A percentile compares a stretch with the other conserved stretches of the same genome.
phyloP scores from a whole-genome alignment of 2,113 vertebrate species.

The Hippocampus barbouri region DNA sequence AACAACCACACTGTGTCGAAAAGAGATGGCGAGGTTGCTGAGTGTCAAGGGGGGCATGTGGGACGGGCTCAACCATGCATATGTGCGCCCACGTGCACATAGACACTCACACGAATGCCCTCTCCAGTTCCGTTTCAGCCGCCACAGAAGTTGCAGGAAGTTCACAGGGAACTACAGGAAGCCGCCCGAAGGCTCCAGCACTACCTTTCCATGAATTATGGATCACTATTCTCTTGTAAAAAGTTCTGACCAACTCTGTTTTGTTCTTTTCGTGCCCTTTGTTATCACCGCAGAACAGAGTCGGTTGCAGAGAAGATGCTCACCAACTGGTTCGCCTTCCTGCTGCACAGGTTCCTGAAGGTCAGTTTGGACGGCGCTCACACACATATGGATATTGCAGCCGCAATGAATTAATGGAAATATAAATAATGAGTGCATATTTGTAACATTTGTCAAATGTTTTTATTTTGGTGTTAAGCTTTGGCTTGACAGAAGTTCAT shows the following conservation, averaged over 20 bases:
- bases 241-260: constrained; percentile 7
- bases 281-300: constrained; percentile 46
- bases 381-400: not conserved
- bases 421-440: not conserved
- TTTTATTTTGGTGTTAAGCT: no score
- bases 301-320: constrained; percentile 71
- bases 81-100: constrained; percentile 13
- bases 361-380: constrained; percentile 28
- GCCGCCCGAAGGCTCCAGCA: constrained; percentile 17
- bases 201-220: constrained; percentile 39
- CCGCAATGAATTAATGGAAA: not conserved
- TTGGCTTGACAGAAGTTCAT: no score
- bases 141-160: constrained; percentile 27
- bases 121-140: constrained; percentile 19
- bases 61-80: constrained; percentile 49
- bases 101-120: constrained; percentile 28
- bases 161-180: constrained; percentile 17
- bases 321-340: constrained; percentile 71
- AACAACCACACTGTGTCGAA: not conserved
- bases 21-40: not conserved
- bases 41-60: not conserved
- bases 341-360: constrained; percentile 70
- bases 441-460: not conserved
- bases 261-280: constrained; percentile 25
- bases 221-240: constrained; percentile 3